Conservation (phyloP, 1,140 invertebrate genomes). For the Chelonus insularis region DNA sequence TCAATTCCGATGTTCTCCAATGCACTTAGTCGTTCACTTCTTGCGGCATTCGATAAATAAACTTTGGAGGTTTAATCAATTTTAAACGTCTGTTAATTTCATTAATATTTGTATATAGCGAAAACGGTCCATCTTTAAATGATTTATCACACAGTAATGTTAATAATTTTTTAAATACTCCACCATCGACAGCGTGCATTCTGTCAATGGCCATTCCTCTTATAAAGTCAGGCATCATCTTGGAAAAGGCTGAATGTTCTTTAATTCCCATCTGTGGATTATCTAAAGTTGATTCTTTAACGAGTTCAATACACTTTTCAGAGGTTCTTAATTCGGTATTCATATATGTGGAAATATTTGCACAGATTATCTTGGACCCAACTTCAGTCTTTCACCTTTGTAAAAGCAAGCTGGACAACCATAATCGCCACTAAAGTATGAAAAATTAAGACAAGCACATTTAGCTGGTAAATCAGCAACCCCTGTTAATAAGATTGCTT, state of each 20-base stretch:
- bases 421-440: no score
- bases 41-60: not conserved
- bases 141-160: conserved; percentile 2
- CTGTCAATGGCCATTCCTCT: conserved; percentile 12
- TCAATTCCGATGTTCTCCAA: not conserved
- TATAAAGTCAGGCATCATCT: not conserved
- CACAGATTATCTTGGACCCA: no score
- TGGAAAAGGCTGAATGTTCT: not conserved
- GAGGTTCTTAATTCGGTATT: no score
- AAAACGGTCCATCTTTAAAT: not conserved
- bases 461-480: no score
- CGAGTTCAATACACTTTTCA: no score
- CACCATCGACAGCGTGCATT: conserved; percentile 17
- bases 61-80: not conserved
- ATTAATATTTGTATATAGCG: not conserved
- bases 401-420: no score
- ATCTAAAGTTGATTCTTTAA: not conserved
- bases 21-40: not conserved
- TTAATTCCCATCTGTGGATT: conserved; percentile 6
- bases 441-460: no score
- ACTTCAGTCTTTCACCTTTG: no score
- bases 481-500: no score
- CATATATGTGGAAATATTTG: no score
- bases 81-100: not conserved
- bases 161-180: conserved; percentile 8